These are phyloP conservation scores for Tragopan temminckii DNA, from an alignment of 2,797 vertebrate species.

Conservation along the genomic window DNA sequence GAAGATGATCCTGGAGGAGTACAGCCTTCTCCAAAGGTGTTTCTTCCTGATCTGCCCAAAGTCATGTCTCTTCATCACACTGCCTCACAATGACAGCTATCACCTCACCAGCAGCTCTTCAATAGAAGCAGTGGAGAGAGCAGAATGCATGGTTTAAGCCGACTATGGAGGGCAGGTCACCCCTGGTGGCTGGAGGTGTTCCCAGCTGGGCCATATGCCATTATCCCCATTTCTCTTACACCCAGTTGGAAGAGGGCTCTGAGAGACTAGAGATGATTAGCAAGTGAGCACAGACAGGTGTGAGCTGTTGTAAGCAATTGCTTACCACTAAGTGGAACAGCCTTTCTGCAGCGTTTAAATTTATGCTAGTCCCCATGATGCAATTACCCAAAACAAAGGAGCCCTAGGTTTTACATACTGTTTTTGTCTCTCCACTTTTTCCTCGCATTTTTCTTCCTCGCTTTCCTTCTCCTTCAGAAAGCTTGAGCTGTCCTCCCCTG, in stretches of 20 bases:
- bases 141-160: not conserved
- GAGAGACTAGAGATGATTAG: not conserved
- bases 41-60: not conserved
- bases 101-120: not conserved
- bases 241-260: not conserved
- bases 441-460: not conserved
- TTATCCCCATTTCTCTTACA: not conserved
- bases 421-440: not conserved
- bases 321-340: not conserved
- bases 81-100: not conserved
- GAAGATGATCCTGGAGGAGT: not conserved
- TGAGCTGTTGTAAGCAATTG: not conserved
- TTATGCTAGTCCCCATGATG: not conserved
- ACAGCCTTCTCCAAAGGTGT: not conserved
- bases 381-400: not conserved
- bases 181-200: not conserved
- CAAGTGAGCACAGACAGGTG: not conserved
- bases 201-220: not conserved
- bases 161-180: not conserved
- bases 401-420: not conserved
- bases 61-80: not conserved
- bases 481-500: not conserved
- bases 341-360: not conserved
- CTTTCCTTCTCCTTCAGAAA: not conserved
- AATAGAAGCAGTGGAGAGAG: not conserved